phyloP scores from a whole-genome alignment of 2,888 invertebrate genomes.

The Eupsilia transversa region DNA sequence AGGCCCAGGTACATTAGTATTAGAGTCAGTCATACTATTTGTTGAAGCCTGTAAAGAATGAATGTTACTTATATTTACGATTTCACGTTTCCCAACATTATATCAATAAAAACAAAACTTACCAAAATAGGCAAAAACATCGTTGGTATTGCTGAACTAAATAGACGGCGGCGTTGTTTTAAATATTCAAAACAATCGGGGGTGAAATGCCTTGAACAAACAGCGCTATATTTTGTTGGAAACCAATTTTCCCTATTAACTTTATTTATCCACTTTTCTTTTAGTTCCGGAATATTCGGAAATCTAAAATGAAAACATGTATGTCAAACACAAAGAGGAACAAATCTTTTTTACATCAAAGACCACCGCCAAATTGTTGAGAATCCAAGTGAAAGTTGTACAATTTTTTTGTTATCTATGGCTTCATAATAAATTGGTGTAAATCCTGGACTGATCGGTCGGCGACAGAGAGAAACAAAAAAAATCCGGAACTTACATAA shows the following conservation, averaged over 20 bases:
- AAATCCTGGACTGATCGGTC: no score
- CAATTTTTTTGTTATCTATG: no score
- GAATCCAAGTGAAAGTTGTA: no score
- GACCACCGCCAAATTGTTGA: no score
- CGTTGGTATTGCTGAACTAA: not conserved
- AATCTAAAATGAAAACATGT: constrained; percentile 2
- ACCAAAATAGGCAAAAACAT: not conserved
- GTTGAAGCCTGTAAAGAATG: not conserved
- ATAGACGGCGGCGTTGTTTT: constrained; percentile 3
- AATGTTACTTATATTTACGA: not conserved
- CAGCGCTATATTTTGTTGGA: not conserved
- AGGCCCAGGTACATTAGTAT: not conserved
- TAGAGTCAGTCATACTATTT: not conserved
- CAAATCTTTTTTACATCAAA: no score
- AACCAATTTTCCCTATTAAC: constrained; percentile 4
- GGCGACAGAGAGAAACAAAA: no score
- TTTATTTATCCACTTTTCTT: not conserved
- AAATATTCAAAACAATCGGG: not conserved
- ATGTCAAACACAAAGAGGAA: no score
- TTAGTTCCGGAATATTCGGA: not conserved
- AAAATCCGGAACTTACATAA: no score
- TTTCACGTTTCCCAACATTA: no score
- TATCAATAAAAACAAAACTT: not conserved
- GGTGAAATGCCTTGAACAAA: constrained; percentile 15
- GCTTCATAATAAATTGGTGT: no score